Evolutionary conservation across 2,888 invertebrate species (phyloP).

Genomic region (Chironomus riparius): DNA sequence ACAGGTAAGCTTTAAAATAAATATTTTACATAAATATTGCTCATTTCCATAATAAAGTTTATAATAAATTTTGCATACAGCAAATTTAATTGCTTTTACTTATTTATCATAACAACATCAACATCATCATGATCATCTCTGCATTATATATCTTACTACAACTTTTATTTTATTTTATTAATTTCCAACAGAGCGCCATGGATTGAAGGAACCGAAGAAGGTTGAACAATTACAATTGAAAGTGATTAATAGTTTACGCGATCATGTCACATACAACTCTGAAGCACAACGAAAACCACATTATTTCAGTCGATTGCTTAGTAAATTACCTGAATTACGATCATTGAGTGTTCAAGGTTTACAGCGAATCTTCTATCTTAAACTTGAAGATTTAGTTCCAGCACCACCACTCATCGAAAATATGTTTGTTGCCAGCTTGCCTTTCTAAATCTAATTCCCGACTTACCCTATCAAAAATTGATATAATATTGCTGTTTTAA

Average conservation of each 20-base stretch:
- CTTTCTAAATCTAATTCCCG: constrained; percentile 57
- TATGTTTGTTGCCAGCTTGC: constrained; percentile 90
- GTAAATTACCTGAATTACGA: constrained; percentile 85
- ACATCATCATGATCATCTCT: not conserved
- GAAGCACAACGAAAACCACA: constrained; percentile 84
- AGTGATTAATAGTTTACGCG: constrained; percentile 87
- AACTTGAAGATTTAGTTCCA: constrained; percentile 83
- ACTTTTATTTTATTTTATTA: not conserved
- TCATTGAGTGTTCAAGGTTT: constrained; percentile 88
- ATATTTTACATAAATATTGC: not conserved
- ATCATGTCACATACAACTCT: constrained; percentile 89
- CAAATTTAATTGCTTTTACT: no score
- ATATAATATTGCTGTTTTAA: no score
- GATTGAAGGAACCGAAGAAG: constrained; percentile 80
- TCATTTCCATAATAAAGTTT: constrained; percentile 12
- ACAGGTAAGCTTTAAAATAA: constrained; percentile 60
- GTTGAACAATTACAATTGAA: constrained; percentile 95
- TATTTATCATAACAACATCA: no score
- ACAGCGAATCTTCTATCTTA: constrained; percentile 88
- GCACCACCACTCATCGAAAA: constrained; percentile 90
- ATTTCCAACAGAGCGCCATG: constrained; percentile 71
- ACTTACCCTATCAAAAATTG: not conserved
- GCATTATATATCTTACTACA: not conserved
- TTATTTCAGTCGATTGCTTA: constrained; percentile 86
- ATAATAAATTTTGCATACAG: not conserved